Evolutionary conservation across 2,888 invertebrate species (phyloP).

Genomic region (Taphrorychus bicolor): DNA sequence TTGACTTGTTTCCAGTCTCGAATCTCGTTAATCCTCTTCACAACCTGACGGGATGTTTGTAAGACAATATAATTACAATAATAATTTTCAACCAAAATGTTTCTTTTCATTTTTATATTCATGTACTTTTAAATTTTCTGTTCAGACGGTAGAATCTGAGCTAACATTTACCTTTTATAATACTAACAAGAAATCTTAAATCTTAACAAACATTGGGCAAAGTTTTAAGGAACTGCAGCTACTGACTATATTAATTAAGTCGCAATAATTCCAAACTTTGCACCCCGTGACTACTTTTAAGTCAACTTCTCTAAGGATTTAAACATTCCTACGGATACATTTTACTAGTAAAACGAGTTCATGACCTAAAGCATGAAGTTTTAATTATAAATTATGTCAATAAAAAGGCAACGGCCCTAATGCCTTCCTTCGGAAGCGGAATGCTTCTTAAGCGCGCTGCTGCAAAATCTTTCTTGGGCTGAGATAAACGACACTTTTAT

Average conservation of each 20-base stretch:
- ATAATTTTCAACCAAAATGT: no score
- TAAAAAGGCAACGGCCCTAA: not conserved
- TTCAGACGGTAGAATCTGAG: not conserved
- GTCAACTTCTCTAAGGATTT: not conserved
- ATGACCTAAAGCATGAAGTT: not conserved
- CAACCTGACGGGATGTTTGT: no score
- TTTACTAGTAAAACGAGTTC: not conserved
- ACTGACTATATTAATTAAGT: not conserved
- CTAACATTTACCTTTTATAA: not conserved
- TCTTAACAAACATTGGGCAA: not conserved
- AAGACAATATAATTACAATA: no score
- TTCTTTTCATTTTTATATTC: no score
- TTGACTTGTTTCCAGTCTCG: not conserved
- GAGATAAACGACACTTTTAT: constrained; percentile 7
- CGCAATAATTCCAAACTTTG: not conserved
- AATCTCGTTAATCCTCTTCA: no score
- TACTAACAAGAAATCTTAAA: no score
- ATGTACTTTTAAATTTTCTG: no score
- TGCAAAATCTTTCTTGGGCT: not conserved
- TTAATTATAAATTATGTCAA: not conserved
- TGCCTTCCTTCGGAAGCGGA: no score
- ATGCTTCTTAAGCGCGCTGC: not conserved
- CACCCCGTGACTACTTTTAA: not conserved
- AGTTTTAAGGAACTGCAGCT: not conserved
- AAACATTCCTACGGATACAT: not conserved